Evolutionary conservation across 1,140 invertebrate species (phyloP), one percentile per base, ranked within the genome.

Genomic region (Trachymyrmex septentrionalis): DNA sequence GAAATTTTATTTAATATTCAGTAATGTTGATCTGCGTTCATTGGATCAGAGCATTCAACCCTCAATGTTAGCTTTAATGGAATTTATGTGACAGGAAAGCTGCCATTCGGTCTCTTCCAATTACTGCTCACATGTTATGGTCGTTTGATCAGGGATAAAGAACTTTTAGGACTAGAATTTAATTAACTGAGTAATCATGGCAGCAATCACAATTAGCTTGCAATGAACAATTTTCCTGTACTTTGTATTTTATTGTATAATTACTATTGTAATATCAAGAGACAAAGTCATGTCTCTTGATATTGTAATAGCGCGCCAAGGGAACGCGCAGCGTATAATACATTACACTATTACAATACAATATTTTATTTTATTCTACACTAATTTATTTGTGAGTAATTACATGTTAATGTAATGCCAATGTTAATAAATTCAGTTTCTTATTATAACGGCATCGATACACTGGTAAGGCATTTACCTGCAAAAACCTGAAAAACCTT

Each of bases 371-470:
- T 82, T 21, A 16, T 72, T 82, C 1, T 14, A 14, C 30, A 19
- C 5, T 59, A 71, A 71, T 82, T 82, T 71, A 59, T 72, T 59
- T 82, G 3, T 10, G 10, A 34, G 9, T 48, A 10, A 81, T 80
- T 80, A 21, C 71, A 21, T 59, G n/a, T n/a, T n/a, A n/a, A n/a
- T n/a, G n/a, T n/a, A n/a, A n/a, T 14, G 3, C 44, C 3, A 66
- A 55, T 55, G 27, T 6, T 10, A 27, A 19, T 21, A n/a, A 44
- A 59, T 82, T 44, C 50, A 44, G 30, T 81, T 71, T 48, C 57
- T 27, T 69, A 80, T 67, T 59, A 55, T 38, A 16, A 2, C 55
- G 38, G 3, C 10, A 57, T 57, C 3, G 21, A 82, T 69, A 61
- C 63, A 71, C 30, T 75, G 38, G 61, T 10, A 14, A 14, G 14